These are phyloP conservation scores for Acholoe squamosa DNA, from an alignment of 2,888 invertebrate species.

Conservation along the genomic window DNA sequence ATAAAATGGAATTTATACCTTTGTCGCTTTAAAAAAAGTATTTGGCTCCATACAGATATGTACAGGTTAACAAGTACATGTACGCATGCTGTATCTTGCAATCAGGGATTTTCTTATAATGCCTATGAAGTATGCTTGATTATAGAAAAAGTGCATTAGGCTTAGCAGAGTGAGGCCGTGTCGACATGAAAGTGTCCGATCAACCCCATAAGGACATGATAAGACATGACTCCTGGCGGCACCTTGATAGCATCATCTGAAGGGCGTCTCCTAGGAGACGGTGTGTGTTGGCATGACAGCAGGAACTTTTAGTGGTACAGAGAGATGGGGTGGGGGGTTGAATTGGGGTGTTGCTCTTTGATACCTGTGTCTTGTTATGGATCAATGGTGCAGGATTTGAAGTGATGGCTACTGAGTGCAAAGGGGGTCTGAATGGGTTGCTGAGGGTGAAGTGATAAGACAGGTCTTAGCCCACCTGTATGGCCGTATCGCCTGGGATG, in stretches of 20 bases:
- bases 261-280: not conserved
- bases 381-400: constrained; percentile 15
- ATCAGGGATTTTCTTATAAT: no score
- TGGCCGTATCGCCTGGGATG: no score
- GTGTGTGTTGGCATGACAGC: constrained; percentile 6
- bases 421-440: not conserved
- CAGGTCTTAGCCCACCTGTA: not conserved
- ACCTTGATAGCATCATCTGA: constrained; percentile 19
- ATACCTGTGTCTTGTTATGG: not conserved
- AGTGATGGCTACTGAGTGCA: constrained; percentile 15
- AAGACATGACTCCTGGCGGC: not conserved
- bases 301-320: not conserved
- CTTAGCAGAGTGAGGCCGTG: no score
- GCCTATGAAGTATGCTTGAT: no score
- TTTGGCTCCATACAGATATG: no score
- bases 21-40: no score
- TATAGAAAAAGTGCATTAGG: no score
- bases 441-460: not conserved
- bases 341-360: not conserved
- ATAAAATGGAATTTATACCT: no score
- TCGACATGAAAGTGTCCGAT: no score
- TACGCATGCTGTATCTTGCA: no score
- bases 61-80: no score
- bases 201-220: not conserved
- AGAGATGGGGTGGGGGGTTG: not conserved